phyloP scores from a whole-genome alignment of 2,797 vertebrate genomes.

The Geotrypetes seraphini region DNA sequence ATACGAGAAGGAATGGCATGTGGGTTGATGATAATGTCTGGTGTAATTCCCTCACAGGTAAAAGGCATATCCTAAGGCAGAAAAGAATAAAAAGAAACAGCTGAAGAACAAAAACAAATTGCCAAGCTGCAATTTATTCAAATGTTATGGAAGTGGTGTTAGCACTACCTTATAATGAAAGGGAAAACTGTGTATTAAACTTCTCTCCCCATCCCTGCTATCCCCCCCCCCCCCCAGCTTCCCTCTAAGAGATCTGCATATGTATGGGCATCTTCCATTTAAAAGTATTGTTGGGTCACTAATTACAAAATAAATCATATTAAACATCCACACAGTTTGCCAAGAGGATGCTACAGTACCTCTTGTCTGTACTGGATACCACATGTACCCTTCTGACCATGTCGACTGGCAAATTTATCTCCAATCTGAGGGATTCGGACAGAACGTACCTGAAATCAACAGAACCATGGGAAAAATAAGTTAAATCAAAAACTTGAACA shows the following conservation, averaged over 20 bases:
- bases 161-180: no score
- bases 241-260: rapidly evolving
- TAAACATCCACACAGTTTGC: no score
- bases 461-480: no score
- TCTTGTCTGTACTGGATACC: slow-evolving; percentile 97
- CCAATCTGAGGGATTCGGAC: slow-evolving; percentile 96
- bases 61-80: slow-evolving; percentile 89
- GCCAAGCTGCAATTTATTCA: not conserved
- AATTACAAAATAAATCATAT: no score
- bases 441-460: slow-evolving; percentile 75
- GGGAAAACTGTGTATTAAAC: no score
- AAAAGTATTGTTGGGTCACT: not conserved
- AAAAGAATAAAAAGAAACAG: not conserved
- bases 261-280: not conserved
- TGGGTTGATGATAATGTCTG: slow-evolving; percentile 97
- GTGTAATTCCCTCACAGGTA: slow-evolving; percentile 94
- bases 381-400: slow-evolving; percentile 96
- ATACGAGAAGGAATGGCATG: slow-evolving; percentile 97
- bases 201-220: no score
- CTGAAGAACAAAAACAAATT: not conserved
- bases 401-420: slow-evolving; percentile 96
- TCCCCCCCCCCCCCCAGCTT: no score
- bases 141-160: no score
- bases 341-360: no score
- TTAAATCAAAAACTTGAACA: not conserved